Evolutionary conservation across 2,113 vertebrate species (phyloP).

Genomic region (Lonchura striata): DNA sequence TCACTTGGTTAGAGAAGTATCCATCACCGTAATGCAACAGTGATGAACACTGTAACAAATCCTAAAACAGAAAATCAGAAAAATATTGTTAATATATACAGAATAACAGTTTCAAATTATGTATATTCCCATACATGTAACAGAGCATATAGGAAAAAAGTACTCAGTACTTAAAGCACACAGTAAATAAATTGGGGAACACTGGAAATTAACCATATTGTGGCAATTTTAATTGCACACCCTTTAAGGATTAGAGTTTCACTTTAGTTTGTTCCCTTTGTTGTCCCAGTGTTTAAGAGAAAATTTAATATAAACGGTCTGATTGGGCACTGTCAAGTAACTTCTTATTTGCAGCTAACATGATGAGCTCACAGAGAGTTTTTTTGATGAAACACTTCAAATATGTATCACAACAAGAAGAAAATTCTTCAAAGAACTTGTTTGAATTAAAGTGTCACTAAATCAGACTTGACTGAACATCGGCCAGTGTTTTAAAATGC

Average conservation of each 20-base stretch:
- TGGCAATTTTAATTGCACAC: neutral
- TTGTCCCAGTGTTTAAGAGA: neutral
- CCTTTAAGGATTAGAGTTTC: neutral
- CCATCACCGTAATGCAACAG: neutral
- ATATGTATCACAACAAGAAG: neutral
- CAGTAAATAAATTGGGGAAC: neutral
- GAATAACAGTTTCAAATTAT: neutral
- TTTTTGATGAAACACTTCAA: neutral
- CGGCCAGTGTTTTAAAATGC: neutral
- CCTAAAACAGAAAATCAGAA: neutral
- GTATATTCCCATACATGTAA: neutral
- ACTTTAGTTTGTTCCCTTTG: neutral
- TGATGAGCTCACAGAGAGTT: neutral
- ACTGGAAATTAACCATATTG: neutral
- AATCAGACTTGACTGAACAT: neutral
- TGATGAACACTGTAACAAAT: neutral
- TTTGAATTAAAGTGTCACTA: neutral
- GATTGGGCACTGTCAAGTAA: neutral
- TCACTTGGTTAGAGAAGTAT: neutral
- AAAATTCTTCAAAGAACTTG: neutral
- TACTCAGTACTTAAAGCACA: neutral
- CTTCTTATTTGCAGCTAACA: neutral
- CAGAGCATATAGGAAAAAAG: neutral
- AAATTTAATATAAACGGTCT: neutral
- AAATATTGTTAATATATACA: neutral